These are phyloP conservation scores for Cynaeus angustus DNA, from an alignment of 2,888 invertebrate genomes.

Conservation along the genomic window DNA sequence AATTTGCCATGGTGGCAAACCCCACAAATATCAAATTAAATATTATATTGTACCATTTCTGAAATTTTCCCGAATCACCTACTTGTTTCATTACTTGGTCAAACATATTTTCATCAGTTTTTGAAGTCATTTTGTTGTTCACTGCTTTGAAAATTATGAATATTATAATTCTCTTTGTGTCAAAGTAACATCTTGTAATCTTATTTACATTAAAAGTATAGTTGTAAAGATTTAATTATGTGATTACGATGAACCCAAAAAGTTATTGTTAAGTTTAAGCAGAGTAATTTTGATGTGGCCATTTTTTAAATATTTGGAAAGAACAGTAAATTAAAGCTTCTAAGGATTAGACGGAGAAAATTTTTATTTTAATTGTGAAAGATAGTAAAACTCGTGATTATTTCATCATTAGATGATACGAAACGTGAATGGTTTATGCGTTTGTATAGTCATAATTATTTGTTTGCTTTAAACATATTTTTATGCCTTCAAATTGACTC, in stretches of 20 bases:
- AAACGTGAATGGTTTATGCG: no score
- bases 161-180: not conserved
- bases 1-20: slow-evolving; percentile 73
- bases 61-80: slow-evolving; percentile 74
- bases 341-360: no score
- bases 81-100: slow-evolving; percentile 73
- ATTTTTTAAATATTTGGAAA: no score
- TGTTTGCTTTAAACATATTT: no score
- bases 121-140: slow-evolving; percentile 21
- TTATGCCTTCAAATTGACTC: no score
- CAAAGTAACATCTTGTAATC: slow-evolving; percentile 8
- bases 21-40: slow-evolving; percentile 72
- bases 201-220: slow-evolving; percentile 6
- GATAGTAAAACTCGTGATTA: not conserved
- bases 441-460: no score
- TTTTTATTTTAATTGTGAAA: no score
- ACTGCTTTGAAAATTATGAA: slow-evolving; percentile 6
- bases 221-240: not conserved
- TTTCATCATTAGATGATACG: no score
- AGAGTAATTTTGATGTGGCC: not conserved
- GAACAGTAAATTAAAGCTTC: no score
- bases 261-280: not conserved
- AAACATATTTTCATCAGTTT: slow-evolving; percentile 62
- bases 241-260: slow-evolving; percentile 8
- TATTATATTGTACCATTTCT: slow-evolving; percentile 71